These are phyloP conservation scores for Sphyrna mokarran DNA, from an alignment of 2,113 vertebrate genomes.

Conservation along the genomic window DNA sequence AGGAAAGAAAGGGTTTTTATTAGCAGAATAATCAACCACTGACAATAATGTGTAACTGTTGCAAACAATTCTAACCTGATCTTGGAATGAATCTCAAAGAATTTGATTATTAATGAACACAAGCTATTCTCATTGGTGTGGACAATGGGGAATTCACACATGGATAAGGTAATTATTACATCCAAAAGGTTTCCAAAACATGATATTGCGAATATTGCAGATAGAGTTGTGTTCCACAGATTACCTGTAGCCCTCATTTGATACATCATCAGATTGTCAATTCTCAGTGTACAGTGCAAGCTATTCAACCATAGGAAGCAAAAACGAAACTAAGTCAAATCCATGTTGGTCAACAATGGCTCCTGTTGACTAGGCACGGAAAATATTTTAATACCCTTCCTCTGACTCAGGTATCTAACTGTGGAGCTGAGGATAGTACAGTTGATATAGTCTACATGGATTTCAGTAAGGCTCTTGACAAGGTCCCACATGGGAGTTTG, in stretches of 20 bases:
- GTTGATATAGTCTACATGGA: too few relatives aligned
- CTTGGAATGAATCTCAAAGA: neutral
- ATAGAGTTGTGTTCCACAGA: neutral
- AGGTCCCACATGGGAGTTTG: too few relatives aligned
- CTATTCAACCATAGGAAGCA: neutral
- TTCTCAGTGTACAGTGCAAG: neutral
- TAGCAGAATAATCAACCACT: neutral
- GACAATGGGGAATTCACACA: neutral
- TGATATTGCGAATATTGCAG: neutral
- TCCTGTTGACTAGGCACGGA: neutral
- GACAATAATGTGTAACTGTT: neutral
- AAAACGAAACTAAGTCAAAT: neutral
- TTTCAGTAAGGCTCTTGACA: too few relatives aligned
- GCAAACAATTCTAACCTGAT: neutral
- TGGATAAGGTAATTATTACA: neutral
- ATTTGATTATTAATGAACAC: neutral
- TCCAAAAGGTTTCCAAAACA: neutral
- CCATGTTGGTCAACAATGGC: neutral
- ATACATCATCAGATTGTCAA: neutral
- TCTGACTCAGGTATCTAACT: too few relatives aligned
- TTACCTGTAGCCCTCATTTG: neutral
- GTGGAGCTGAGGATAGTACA: too few relatives aligned
- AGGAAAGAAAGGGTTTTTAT: neutral
- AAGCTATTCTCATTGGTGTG: neutral
- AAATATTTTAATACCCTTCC: neutral